A percentile compares a stretch with the other conserved stretches of the same genome.
phyloP scores from a whole-genome alignment of 2,888 invertebrate genomes.

The Eristalis pertinax region DNA sequence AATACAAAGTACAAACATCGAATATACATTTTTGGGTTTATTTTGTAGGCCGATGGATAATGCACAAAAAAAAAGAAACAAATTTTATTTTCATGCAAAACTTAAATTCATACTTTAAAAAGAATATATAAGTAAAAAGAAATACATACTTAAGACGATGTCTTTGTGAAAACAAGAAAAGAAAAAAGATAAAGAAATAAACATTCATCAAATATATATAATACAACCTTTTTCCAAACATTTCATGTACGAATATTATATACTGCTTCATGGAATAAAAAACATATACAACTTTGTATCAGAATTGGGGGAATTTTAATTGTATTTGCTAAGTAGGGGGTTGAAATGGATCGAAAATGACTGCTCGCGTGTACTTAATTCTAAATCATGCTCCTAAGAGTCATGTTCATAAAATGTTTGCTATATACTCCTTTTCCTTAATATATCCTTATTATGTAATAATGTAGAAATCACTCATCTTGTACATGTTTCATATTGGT shows the following conservation, averaged over 20 bases:
- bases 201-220: neutral
- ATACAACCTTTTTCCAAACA: neutral
- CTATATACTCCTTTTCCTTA: neutral
- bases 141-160: neutral
- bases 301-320: constrained; percentile 46
- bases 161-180: neutral
- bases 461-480: neutral
- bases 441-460: neutral
- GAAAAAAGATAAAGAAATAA: neutral
- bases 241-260: constrained; percentile 26
- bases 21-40: neutral
- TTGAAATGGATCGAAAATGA: constrained; percentile 64
- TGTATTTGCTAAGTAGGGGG: neutral
- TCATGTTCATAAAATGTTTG: neutral
- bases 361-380: constrained; percentile 21
- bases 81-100: constrained; percentile 42
- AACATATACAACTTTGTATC: constrained; percentile 8
- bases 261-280: constrained; percentile 60
- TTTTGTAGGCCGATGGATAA: neutral
- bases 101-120: constrained; percentile 15
- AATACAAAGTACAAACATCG: constrained; percentile 40
- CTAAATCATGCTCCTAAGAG: neutral
- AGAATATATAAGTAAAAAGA: neutral
- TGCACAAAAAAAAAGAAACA: constrained; percentile 22
- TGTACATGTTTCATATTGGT: neutral